phyloP scores from a whole-genome alignment of 2,888 invertebrate species.

The Tenthredo livida region DNA sequence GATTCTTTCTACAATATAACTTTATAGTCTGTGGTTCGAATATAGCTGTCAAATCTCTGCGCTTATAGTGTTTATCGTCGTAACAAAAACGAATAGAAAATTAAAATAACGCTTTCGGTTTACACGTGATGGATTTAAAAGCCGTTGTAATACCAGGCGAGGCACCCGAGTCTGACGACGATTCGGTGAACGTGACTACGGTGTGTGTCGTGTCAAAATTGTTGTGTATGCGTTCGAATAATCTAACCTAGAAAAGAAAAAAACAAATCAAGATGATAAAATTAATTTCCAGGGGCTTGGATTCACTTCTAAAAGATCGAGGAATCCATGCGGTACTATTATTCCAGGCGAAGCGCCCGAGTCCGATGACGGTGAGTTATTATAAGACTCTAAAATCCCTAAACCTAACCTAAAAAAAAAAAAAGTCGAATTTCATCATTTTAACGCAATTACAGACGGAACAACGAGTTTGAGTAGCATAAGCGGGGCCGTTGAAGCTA shows the following conservation, averaged over 20 bases:
- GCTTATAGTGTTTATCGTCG: no score
- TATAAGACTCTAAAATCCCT: no score
- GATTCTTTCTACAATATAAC: neutral
- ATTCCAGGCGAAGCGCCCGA: slow-evolving; percentile 75
- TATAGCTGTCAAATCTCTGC: neutral
- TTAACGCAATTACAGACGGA: no score
- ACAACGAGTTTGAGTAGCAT: slow-evolving; percentile 71
- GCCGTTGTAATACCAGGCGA: slow-evolving; percentile 75
- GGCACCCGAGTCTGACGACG: slow-evolving; percentile 76
- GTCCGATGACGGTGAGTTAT: slow-evolving; percentile 76
- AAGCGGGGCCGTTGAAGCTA: slow-evolving; percentile 71
- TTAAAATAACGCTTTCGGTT: no score
- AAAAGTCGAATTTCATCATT: no score
- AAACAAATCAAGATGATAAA: no score
- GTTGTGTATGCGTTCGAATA: no score
- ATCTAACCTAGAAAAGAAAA: neutral
- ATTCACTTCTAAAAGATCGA: slow-evolving; percentile 65
- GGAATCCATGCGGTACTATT: slow-evolving; percentile 73
- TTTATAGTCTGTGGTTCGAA: neutral
- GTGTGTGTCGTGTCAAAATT: slow-evolving; percentile 56
- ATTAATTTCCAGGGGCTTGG: slow-evolving; percentile 67
- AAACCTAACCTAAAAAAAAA: neutral
- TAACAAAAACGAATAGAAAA: no score
- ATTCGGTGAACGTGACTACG: slow-evolving; percentile 67
- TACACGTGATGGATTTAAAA: slow-evolving; percentile 75